Evolutionary conservation across 2,113 vertebrate species (phyloP).

Genomic region (Erinaceus europaeus): DNA sequence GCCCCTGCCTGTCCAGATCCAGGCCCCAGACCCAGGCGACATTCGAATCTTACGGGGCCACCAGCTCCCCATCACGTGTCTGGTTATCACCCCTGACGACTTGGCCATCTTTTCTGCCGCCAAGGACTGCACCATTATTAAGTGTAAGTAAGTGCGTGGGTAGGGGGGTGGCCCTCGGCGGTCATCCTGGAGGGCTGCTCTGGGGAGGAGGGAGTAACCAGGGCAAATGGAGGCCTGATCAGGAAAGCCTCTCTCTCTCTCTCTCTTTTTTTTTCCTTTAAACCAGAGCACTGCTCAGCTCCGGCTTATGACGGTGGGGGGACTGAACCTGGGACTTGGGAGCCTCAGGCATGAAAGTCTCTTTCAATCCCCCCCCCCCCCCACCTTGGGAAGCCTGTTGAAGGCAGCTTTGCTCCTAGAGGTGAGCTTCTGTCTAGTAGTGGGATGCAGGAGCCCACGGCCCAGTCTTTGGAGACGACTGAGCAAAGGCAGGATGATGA

Average conservation of each 20-base stretch:
- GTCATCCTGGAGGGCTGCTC: background rate
- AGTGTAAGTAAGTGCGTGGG: constrained; percentile 86
- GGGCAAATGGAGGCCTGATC: background rate
- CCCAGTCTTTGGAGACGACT: background rate
- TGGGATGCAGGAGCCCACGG: background rate
- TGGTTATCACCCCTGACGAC: constrained; percentile 92
- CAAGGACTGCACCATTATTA: constrained; percentile 96
- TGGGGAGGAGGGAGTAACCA: background rate
- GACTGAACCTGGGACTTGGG: too few relatives aligned
- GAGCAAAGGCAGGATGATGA: background rate
- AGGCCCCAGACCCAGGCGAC: constrained; percentile 84
- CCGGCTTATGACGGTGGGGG: too few relatives aligned
- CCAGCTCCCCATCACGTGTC: constrained; percentile 92
- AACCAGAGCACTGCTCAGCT: background rate
- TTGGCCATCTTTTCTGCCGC: constrained; percentile 91
- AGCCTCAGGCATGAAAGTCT: too few relatives aligned
- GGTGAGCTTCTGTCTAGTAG: background rate
- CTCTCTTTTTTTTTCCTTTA: too few relatives aligned
- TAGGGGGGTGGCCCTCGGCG: background rate
- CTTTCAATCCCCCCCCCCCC: too few relatives aligned
- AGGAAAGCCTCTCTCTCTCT: too few relatives aligned
- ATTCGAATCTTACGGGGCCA: constrained; percentile 92
- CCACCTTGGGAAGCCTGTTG: background rate
- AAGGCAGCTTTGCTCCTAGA: background rate
- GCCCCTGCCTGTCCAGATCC: constrained; percentile 80